Conservation (phyloP, 2,888 invertebrate species). For the Agrilus biguttatus region DNA sequence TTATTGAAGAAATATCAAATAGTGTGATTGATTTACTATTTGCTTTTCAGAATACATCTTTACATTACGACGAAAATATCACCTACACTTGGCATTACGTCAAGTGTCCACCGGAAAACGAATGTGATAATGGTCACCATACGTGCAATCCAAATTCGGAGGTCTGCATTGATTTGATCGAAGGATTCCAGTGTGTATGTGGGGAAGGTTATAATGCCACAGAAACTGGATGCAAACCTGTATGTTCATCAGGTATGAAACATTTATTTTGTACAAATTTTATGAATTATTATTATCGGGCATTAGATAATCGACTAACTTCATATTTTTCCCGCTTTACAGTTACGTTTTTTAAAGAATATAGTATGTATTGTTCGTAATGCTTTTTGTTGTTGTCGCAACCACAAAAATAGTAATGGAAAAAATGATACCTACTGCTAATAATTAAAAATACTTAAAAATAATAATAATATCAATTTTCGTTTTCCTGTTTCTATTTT, state of each 20-base stretch:
- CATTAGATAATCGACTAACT: no score
- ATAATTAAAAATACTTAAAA: no score
- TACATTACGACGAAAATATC: constrained; percentile 28
- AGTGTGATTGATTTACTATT: neutral
- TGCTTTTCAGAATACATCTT: neutral
- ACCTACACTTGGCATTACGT: constrained; percentile 77
- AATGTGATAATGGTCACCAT: constrained; percentile 83
- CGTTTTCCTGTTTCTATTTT: no score
- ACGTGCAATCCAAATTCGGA: constrained; percentile 78
- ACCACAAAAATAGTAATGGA: no score
- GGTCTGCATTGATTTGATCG: constrained; percentile 67
- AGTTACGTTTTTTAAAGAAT: no score
- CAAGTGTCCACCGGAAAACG: constrained; percentile 83
- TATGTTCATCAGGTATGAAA: constrained; percentile 51
- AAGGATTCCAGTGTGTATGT: constrained; percentile 78
- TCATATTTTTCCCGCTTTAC: no score
- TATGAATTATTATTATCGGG: no score
- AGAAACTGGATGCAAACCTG: constrained; percentile 52
- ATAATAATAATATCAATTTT: no score
- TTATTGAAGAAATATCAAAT: no score
- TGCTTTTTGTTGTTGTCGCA: no score
- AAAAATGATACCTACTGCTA: no score
- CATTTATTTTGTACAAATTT: neutral
- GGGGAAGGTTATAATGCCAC: constrained; percentile 54
- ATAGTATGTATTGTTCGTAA: no score